phyloP scores from a whole-genome alignment of 2,888 invertebrate species.

The Keiferia lycopersicella region DNA sequence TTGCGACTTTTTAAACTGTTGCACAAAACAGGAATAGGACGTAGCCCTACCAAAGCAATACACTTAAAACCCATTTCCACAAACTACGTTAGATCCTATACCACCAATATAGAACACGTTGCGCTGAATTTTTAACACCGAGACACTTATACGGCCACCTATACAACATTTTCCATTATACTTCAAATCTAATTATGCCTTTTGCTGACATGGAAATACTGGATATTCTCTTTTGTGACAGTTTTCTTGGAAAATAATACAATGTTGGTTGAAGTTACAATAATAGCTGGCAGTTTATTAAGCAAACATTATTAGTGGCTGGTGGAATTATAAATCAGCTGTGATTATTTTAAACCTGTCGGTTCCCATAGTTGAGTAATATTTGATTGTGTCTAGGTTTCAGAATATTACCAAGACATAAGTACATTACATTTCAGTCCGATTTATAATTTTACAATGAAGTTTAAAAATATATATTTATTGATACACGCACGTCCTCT shows the following conservation, averaged over 20 bases:
- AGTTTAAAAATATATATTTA: no score
- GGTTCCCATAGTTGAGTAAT: background rate
- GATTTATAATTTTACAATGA: no score
- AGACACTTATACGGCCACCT: slow-evolving; percentile 4
- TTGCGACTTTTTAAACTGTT: no score
- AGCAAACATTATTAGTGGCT: slow-evolving; percentile 12
- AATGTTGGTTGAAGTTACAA: slow-evolving; percentile 1
- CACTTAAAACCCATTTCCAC: background rate
- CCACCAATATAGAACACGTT: background rate
- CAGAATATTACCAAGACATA: no score
- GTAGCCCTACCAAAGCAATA: background rate
- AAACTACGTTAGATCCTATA: background rate
- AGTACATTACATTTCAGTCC: no score
- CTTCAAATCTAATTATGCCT: background rate
- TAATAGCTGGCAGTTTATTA: background rate
- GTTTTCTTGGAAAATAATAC: slow-evolving; percentile 1
- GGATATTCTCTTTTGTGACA: slow-evolving; percentile 16
- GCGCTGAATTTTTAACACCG: slow-evolving; percentile 8
- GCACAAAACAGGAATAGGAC: background rate
- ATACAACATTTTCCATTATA: background rate
- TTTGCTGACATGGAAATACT: slow-evolving; percentile 12
- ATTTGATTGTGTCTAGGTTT: no score
- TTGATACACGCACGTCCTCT: no score
- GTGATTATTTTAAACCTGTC: slow-evolving; percentile 8
- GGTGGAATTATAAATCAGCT: background rate